Percentiles rank a stretch among this genome's conserved stretches.
Conservation (phyloP, 2,797 vertebrate genomes). For the Malurus leucopterus region DNA sequence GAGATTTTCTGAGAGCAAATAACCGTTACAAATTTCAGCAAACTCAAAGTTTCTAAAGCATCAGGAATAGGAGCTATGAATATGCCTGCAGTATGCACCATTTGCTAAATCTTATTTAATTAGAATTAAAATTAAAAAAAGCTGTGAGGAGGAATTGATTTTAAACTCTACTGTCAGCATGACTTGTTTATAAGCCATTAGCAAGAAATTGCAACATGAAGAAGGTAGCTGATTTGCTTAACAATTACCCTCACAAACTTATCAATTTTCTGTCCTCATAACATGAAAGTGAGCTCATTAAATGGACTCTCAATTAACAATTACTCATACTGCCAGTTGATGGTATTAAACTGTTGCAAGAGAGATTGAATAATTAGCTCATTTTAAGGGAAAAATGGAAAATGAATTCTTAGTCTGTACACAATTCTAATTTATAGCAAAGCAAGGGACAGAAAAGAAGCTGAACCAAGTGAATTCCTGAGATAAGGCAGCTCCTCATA, state of each 20-base stretch:
- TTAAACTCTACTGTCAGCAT: neutral
- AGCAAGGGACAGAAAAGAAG: neutral
- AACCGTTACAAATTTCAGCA: neutral
- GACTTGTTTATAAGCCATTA: neutral
- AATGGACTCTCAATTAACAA: neutral
- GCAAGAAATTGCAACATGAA: neutral
- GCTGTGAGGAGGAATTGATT: neutral
- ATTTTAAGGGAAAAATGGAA: neutral
- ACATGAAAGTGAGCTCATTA: neutral
- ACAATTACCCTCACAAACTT: neutral
- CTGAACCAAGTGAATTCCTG: neutral
- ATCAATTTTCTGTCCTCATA: slow-evolving; percentile 9
- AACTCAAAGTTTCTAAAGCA: neutral
- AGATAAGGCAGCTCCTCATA: neutral
- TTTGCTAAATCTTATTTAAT: neutral
- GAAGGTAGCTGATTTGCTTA: slow-evolving; percentile 14
- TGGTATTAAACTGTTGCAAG: neutral
- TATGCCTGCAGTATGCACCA: neutral
- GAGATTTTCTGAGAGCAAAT: neutral
- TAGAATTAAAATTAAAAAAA: neutral
- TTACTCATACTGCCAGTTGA: slow-evolving; percentile 9
- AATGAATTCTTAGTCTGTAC: neutral
- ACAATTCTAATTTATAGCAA: slow-evolving; percentile 16
- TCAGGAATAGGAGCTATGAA: neutral
- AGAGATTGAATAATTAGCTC: slow-evolving; percentile 20